Percentiles rank a stretch among this genome's conserved stretches.
These are phyloP conservation scores for Agrypnus murinus DNA, from an alignment of 2,888 invertebrate species.

Conservation along the genomic window DNA sequence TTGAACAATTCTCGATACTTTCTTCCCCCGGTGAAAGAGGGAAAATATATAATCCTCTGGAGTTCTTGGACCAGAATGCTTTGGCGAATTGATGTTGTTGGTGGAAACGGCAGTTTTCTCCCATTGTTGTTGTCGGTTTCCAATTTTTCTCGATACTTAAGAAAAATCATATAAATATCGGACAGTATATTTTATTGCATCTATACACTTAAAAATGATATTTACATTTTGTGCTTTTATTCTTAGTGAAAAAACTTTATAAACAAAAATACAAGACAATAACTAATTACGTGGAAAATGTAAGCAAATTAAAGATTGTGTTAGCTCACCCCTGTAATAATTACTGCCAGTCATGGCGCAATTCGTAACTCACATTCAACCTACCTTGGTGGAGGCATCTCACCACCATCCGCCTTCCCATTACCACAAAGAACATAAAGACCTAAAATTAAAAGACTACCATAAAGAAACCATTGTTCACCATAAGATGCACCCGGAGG, in stretches of 20 bases:
- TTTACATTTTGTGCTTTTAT: neutral
- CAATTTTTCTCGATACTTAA: too few relatives aligned
- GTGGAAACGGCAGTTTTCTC: neutral
- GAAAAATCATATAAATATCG: too few relatives aligned
- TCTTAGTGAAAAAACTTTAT: neutral
- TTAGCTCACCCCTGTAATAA: neutral
- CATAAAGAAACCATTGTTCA: conserved; percentile 59
- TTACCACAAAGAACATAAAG: conserved; percentile 62
- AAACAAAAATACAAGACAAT: too few relatives aligned
- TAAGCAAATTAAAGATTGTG: conserved; percentile 31
- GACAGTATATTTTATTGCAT: neutral
- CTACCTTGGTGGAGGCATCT: conserved; percentile 75
- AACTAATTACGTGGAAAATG: conserved; percentile 22
- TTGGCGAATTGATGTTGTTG: conserved; percentile 52
- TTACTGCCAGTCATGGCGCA: conserved; percentile 73
- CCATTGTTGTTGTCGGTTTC: conserved; percentile 38
- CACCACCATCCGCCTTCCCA: conserved; percentile 75
- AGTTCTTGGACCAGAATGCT: conserved; percentile 57
- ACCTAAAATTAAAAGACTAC: conserved; percentile 59
- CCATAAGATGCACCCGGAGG: conserved; percentile 57
- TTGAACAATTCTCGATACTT: conserved; percentile 64
- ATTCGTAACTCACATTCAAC: conserved; percentile 77
- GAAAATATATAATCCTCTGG: conserved; percentile 57
- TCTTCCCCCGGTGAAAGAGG: conserved; percentile 62
- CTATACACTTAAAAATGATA: too few relatives aligned